A percentile compares a stretch with the other conserved stretches of the same genome.
phyloP scores from a whole-genome alignment of 2,888 invertebrate species.

The Xanthorhoe spadicearia region DNA sequence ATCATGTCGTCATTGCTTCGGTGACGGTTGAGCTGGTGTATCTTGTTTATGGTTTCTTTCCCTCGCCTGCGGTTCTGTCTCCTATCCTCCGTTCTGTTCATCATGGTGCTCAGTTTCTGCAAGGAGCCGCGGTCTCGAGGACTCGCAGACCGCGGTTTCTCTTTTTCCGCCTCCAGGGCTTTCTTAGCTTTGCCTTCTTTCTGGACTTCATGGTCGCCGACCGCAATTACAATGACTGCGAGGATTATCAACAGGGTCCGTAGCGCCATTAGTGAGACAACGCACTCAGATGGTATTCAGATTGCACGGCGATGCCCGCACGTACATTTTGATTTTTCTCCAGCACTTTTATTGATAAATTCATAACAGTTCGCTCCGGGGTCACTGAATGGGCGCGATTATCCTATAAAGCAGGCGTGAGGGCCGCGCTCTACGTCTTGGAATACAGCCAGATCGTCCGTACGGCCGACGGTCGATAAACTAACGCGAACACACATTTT shows the following conservation, averaged over 20 bases:
- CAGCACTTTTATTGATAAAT: constrained; percentile 53
- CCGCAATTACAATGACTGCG: constrained; percentile 62
- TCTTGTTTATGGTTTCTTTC: constrained; percentile 61
- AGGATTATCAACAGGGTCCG: constrained; percentile 61
- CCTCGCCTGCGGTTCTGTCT: constrained; percentile 52
- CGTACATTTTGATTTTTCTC: constrained; percentile 59
- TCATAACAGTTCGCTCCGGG: constrained; percentile 65
- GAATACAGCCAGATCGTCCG: constrained; percentile 60
- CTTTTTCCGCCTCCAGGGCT: constrained; percentile 79
- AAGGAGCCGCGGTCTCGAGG: constrained; percentile 67
- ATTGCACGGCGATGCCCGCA: constrained; percentile 51
- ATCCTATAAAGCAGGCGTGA: constrained; percentile 57
- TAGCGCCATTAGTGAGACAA: constrained; percentile 74
- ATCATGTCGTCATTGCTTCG: constrained; percentile 63
- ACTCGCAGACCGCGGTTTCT: constrained; percentile 63
- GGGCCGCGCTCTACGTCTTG: constrained; percentile 46
- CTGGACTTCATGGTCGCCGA: constrained; percentile 68
- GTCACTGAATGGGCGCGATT: constrained; percentile 50
- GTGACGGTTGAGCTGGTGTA: constrained; percentile 56
- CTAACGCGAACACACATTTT: constrained; percentile 42
- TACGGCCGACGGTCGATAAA: constrained; percentile 62
- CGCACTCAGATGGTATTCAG: constrained; percentile 56
- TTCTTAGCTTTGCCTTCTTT: constrained; percentile 72
- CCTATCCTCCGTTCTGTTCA: constrained; percentile 66
- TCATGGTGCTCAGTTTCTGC: constrained; percentile 61